phyloP scores from a whole-genome alignment of 2,113 vertebrate species.

The Eclectus roratus region DNA sequence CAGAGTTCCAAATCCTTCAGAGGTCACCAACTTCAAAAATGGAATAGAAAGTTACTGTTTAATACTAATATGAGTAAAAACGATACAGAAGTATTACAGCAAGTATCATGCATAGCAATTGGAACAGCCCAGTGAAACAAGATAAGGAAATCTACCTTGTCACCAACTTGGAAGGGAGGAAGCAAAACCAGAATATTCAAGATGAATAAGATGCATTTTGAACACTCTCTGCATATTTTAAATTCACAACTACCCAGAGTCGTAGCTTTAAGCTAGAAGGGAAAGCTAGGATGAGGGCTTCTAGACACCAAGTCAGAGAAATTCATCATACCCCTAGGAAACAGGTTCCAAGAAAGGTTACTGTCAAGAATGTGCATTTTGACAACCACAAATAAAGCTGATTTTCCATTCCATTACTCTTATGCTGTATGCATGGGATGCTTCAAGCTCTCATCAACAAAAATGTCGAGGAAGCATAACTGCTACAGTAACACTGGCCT shows the following conservation, averaged over 20 bases:
- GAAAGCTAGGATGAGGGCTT: background rate
- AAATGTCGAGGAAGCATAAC: background rate
- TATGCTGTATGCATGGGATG: background rate
- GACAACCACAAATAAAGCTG: background rate
- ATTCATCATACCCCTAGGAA: background rate
- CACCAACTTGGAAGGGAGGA: background rate
- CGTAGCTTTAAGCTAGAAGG: background rate
- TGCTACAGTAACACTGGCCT: background rate
- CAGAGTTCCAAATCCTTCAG: slow-evolving; percentile 59
- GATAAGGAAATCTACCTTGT: background rate
- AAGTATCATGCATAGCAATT: background rate
- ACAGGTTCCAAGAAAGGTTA: background rate
- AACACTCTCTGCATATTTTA: background rate
- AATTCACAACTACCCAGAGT: background rate
- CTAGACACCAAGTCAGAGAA: background rate
- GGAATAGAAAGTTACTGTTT: slow-evolving; percentile 36
- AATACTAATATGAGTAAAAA: background rate
- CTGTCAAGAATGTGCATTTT: background rate
- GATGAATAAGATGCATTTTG: background rate
- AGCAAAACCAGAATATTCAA: background rate
- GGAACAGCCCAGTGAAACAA: background rate
- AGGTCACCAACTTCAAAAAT: slow-evolving; percentile 62
- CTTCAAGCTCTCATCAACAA: background rate
- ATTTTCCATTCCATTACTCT: background rate
- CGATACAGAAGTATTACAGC: background rate